A percentile compares a stretch with the other conserved stretches of the same genome.
Conservation (phyloP, 1,140 invertebrate genomes). For the Drosophila arizonae region DNA sequence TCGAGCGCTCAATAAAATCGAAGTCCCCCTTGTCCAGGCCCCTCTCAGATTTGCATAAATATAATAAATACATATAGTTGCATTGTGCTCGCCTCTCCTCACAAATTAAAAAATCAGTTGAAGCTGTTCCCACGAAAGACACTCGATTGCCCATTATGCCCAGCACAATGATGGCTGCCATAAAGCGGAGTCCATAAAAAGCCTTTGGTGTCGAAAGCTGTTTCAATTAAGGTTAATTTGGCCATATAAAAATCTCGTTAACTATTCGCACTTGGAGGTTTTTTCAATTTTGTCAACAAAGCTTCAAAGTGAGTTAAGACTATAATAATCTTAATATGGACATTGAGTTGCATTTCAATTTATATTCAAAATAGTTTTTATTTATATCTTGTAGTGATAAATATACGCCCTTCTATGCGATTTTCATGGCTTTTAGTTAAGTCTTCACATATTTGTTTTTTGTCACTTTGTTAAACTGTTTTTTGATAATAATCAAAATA, state of each 20-base stretch:
- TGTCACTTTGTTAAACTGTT: neutral
- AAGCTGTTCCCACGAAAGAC: constrained; percentile 12
- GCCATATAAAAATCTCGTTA: neutral
- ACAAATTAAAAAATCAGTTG: constrained; percentile 16
- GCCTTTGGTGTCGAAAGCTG: neutral
- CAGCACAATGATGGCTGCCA: constrained; percentile 4
- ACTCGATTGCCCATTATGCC: neutral
- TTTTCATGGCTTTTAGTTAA: neutral
- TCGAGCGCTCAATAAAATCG: neutral
- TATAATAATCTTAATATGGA: too few relatives aligned
- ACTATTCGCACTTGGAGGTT: neutral
- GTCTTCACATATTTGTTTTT: neutral
- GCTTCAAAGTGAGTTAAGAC: too few relatives aligned
- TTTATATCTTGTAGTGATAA: too few relatives aligned
- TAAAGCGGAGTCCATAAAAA: neutral
- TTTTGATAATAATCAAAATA: neutral
- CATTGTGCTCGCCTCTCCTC: neutral
- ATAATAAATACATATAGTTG: constrained; percentile 8
- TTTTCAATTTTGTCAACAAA: neutral
- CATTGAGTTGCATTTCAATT: too few relatives aligned
- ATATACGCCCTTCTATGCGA: constrained; percentile 6
- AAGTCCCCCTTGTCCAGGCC: constrained; percentile 25
- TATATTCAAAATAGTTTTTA: too few relatives aligned
- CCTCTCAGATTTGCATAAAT: constrained; percentile 21
- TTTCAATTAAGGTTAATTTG: constrained; percentile 8